Conservation (phyloP, 1,140 invertebrate species). For the Drosophila repletoides region DNA sequence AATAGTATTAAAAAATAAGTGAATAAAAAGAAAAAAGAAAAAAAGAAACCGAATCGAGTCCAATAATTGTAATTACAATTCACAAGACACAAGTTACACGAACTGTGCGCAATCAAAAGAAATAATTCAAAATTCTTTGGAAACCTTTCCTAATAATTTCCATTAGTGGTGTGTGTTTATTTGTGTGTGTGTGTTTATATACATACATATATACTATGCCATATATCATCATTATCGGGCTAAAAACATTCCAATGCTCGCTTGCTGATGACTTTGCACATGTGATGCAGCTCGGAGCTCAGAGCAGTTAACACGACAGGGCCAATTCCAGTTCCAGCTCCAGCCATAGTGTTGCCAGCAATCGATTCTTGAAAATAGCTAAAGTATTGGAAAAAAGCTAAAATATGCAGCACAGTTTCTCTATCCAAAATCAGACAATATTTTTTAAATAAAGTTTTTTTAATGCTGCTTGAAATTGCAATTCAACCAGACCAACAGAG, state of each 20-base stretch:
- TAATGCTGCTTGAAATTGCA: too few species aligned
- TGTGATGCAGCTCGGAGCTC: constrained; percentile 64
- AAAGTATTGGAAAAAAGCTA: too few species aligned
- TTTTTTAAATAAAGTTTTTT: too few species aligned
- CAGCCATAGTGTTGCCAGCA: too few species aligned
- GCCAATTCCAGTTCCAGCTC: constrained; percentile 22
- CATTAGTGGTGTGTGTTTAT: constrained; percentile 39
- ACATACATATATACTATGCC: constrained; percentile 58
- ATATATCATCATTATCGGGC: constrained; percentile 78
- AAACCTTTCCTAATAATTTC: constrained; percentile 69
- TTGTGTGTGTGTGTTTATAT: constrained; percentile 3
- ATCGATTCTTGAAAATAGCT: too few species aligned
- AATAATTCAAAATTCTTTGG: constrained; percentile 52
- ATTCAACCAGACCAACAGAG: too few species aligned
- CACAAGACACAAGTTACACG: constrained; percentile 18
- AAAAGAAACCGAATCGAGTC: constrained; percentile 11
- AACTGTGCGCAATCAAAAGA: constrained; percentile 25
- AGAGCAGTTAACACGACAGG: constrained; percentile 30
- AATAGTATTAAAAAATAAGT: neutral
- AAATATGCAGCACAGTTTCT: too few species aligned
- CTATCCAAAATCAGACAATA: too few species aligned
- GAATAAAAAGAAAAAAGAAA: constrained; percentile 18
- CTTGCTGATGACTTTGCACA: constrained; percentile 74
- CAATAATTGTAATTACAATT: constrained; percentile 36
- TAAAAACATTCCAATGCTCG: constrained; percentile 50